Evolutionary conservation across 2,888 invertebrate species (phyloP).

Genomic region (Spodoptera exigua): DNA sequence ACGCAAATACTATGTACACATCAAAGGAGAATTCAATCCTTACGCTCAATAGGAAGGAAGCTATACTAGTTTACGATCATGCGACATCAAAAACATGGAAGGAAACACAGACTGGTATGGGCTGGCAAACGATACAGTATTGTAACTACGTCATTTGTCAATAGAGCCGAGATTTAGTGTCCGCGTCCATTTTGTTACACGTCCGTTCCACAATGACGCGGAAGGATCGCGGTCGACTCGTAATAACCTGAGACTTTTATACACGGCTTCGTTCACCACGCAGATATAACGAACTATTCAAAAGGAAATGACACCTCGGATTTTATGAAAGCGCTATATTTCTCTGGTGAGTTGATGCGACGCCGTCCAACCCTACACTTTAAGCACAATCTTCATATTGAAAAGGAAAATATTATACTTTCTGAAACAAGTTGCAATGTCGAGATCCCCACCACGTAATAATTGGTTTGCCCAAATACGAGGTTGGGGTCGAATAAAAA

Average conservation of each 20-base stretch:
- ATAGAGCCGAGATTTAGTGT: conserved; percentile 76
- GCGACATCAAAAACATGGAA: conserved; percentile 66
- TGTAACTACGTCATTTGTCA: conserved; percentile 83
- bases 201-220: conserved; percentile 56
- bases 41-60: conserved; percentile 57
- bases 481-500: conserved; percentile 60
- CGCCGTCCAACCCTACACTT: conserved; percentile 48
- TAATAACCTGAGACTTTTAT: conserved; percentile 77
- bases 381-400: conserved; percentile 34
- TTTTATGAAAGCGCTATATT: conserved; percentile 78
- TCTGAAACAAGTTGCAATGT: conserved; percentile 36
- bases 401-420: conserved; percentile 31
- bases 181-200: conserved; percentile 73
- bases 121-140: conserved; percentile 74
- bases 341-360: conserved; percentile 58
- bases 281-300: conserved; percentile 82
- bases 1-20: conserved; percentile 51
- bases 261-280: conserved; percentile 61
- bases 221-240: conserved; percentile 64
- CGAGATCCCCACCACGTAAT: conserved; percentile 51
- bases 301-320: conserved; percentile 81
- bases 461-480: conserved; percentile 58
- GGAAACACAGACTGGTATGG: conserved; percentile 74
- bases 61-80: conserved; percentile 67
- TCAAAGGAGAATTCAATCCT: conserved; percentile 58